Evolutionary conservation across 2,888 invertebrate genomes (phyloP).

Genomic region (Cerceris ruficornis): DNA sequence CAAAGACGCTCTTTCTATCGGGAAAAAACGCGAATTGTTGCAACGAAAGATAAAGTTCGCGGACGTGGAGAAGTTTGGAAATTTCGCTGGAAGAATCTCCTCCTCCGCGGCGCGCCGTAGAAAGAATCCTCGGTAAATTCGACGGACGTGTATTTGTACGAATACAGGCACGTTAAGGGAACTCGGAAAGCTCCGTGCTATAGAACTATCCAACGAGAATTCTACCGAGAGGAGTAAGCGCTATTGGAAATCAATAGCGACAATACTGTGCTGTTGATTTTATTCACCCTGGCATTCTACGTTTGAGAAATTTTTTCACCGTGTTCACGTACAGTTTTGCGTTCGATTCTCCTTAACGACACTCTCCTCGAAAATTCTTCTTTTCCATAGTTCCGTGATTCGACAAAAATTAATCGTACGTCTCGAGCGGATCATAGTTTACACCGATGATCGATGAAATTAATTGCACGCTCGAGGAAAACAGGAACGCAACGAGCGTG

Average conservation of each 20-base stretch:
- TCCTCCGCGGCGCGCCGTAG: neutral
- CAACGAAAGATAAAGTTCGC: too few relatives aligned
- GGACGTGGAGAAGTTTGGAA: neutral
- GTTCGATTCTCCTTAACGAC: too few relatives aligned
- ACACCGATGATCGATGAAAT: conserved; percentile 13
- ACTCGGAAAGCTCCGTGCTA: conserved; percentile 14
- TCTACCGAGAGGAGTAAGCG: conserved; percentile 44
- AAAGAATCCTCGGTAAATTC: conserved; percentile 18
- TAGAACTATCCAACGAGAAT: conserved; percentile 27
- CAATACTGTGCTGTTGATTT: conserved; percentile 19
- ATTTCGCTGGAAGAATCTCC: neutral
- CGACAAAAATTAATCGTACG: too few relatives aligned
- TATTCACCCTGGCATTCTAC: conserved; percentile 16
- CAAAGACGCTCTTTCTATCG: too few relatives aligned
- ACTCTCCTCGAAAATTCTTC: too few relatives aligned
- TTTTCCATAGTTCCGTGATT: too few relatives aligned
- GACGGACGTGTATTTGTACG: conserved; percentile 22
- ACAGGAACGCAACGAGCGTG: conserved; percentile 12
- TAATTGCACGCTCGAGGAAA: conserved; percentile 9
- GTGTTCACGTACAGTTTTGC: too few relatives aligned
- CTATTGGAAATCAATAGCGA: conserved; percentile 63
- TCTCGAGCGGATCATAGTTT: too few relatives aligned
- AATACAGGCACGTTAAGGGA: conserved; percentile 20
- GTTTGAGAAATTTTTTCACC: conserved; percentile 16
- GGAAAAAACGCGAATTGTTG: too few relatives aligned